Evolutionary conservation across 2,797 vertebrate species (phyloP).

Genomic region (Peromyscus attwateri): DNA sequence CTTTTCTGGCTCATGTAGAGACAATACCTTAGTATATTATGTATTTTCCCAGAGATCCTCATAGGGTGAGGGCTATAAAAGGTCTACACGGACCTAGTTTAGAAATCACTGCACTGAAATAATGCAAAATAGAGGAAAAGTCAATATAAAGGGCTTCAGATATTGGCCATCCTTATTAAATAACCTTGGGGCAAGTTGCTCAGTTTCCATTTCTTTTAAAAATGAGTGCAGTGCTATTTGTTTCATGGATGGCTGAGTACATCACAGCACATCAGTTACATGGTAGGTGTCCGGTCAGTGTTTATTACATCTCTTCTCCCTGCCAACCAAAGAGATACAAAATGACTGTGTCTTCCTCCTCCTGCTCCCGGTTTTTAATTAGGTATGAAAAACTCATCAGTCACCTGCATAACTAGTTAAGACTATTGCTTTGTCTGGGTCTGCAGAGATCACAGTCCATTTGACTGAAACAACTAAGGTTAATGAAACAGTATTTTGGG

Average conservation of each 20-base stretch:
- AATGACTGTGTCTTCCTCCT: not conserved
- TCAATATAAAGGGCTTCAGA: conserved; percentile 1
- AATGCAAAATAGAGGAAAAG: conserved; percentile 13
- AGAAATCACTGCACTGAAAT: conserved; percentile 18
- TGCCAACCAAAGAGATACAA: not conserved
- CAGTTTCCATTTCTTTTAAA: conserved; percentile 17
- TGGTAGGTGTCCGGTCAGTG: not conserved
- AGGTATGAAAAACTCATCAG: not conserved
- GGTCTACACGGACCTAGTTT: not conserved
- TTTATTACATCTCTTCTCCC: not conserved
- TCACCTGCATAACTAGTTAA: not conserved
- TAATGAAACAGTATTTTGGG: not conserved
- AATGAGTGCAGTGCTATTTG: not conserved
- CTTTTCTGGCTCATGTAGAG: conserved; percentile 44
- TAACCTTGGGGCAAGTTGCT: not conserved
- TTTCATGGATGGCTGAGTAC: not conserved
- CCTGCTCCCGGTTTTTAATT: not conserved
- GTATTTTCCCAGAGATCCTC: conserved; percentile 5
- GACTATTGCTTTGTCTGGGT: not conserved
- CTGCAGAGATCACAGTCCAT: not conserved
- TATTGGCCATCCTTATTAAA: not conserved
- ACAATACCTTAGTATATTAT: not conserved
- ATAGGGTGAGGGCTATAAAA: not conserved
- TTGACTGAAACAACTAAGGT: not conserved
- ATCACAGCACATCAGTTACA: not conserved